Conservation (phyloP, 2,888 invertebrate genomes). For the Protodeltote pygarga region DNA sequence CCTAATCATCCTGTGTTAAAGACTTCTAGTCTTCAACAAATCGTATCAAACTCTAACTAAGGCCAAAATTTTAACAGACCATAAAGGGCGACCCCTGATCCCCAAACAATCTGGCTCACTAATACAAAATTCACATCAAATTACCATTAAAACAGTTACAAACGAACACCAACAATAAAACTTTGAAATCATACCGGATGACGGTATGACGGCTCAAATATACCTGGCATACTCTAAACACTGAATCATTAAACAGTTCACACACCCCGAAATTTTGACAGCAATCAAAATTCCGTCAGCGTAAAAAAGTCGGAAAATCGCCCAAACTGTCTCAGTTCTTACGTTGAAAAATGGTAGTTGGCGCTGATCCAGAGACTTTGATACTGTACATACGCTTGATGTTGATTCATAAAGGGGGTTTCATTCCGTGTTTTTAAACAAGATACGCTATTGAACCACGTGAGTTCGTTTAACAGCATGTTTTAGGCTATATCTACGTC, state of each 20-base stretch:
- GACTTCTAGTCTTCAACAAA: too few relatives aligned
- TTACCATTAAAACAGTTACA: background rate
- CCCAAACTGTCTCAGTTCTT: conserved; percentile 36
- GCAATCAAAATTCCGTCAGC: conserved; percentile 45
- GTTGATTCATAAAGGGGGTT: conserved; percentile 48
- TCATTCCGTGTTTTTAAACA: conserved; percentile 47
- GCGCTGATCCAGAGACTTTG: conserved; percentile 44
- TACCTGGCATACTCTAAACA: conserved; percentile 20
- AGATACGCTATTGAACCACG: conserved; percentile 32
- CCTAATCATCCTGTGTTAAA: too few relatives aligned
- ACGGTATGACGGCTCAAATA: conserved; percentile 27
- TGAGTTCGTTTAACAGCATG: conserved; percentile 4
- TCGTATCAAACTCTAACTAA: too few relatives aligned
- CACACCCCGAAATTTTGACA: conserved; percentile 34
- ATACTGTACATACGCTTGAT: conserved; percentile 52
- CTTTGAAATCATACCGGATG: conserved; percentile 5
- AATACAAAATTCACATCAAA: background rate
- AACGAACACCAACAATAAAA: conserved; percentile 14
- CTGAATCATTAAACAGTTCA: conserved; percentile 38
- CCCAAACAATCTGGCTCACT: background rate
- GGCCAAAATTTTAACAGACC: too few relatives aligned
- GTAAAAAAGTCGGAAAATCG: conserved; percentile 34
- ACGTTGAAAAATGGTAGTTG: conserved; percentile 49
- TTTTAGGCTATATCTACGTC: conserved; percentile 13
- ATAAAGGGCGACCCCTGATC: too few relatives aligned